Percentiles rank a stretch among this genome's conserved stretches.
Evolutionary conservation across 2,113 vertebrate species (phyloP).

Genomic region (Bos taurus): DNA sequence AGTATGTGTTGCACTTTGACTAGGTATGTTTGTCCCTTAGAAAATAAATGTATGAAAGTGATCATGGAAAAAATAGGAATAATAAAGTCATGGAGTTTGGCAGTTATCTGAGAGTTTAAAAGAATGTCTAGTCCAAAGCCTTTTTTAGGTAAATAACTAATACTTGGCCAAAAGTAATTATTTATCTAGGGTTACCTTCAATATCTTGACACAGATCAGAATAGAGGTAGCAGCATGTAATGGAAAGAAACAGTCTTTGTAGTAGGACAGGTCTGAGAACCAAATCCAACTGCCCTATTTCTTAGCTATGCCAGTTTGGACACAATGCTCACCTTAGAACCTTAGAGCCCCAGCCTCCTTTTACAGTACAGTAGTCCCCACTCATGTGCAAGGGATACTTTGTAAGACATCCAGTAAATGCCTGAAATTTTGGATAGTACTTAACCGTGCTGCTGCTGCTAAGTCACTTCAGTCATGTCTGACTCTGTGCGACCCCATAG

Average conservation of each 20-base stretch:
- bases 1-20: not conserved
- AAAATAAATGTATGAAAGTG: not conserved
- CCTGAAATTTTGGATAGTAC: not conserved
- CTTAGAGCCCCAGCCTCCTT: not conserved
- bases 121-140: not conserved
- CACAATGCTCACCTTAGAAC: not conserved
- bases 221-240: not conserved
- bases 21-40: not conserved
- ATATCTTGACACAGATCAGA: not conserved
- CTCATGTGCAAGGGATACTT: not conserved
- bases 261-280: not conserved
- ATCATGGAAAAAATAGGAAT: not conserved
- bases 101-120: not conserved
- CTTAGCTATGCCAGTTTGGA: not conserved
- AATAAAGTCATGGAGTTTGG: not conserved
- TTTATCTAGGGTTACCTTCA: not conserved
- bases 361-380: not conserved
- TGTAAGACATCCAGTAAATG: not conserved
- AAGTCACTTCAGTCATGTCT: fast-evolving
- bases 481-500: too few species aligned
- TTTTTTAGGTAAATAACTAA: not conserved
- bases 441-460: not conserved
- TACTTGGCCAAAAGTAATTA: not conserved
- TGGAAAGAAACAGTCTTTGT: not conserved
- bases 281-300: not conserved